Evolutionary conservation across 2,113 vertebrate species (phyloP).

Genomic region (Aspidoscelis tigris): DNA sequence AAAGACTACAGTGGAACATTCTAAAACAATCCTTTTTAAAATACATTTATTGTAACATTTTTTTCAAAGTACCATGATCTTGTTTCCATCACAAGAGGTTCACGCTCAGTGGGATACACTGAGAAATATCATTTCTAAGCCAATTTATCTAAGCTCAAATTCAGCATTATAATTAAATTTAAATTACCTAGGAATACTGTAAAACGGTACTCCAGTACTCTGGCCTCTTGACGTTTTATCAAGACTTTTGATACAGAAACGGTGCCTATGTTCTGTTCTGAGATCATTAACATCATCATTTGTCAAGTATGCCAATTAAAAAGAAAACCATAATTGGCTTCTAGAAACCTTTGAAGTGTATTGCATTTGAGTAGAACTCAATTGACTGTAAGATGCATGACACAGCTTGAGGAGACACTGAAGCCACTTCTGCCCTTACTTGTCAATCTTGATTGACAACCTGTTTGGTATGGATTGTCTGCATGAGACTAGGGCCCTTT

Average conservation of each 20-base stretch:
- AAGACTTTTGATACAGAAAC: neutral
- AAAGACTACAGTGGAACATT: neutral
- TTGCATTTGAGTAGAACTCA: constrained; percentile 36
- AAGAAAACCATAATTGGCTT: too few relatives aligned
- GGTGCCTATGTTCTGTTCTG: neutral
- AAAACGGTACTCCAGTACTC: neutral
- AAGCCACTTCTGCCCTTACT: too few relatives aligned
- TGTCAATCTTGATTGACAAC: too few relatives aligned
- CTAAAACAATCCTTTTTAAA: constrained; percentile 1
- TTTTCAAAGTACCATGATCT: neutral
- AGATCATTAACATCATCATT: constrained; percentile 8
- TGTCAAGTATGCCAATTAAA: neutral
- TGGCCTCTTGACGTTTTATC: neutral
- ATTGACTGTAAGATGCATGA: constrained; percentile 20
- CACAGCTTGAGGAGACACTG: constrained; percentile 22
- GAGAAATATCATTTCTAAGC: neutral
- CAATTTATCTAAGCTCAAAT: neutral
- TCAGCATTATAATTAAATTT: neutral
- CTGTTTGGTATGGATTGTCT: too few relatives aligned
- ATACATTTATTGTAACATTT: neutral
- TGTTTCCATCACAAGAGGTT: neutral
- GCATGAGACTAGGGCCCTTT: too few relatives aligned
- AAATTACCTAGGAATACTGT: neutral
- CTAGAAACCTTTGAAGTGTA: neutral
- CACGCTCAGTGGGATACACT: neutral